These are phyloP conservation scores for Diabrotica undecimpunctata DNA, from an alignment of 1,140 invertebrate genomes.

Conservation along the genomic window DNA sequence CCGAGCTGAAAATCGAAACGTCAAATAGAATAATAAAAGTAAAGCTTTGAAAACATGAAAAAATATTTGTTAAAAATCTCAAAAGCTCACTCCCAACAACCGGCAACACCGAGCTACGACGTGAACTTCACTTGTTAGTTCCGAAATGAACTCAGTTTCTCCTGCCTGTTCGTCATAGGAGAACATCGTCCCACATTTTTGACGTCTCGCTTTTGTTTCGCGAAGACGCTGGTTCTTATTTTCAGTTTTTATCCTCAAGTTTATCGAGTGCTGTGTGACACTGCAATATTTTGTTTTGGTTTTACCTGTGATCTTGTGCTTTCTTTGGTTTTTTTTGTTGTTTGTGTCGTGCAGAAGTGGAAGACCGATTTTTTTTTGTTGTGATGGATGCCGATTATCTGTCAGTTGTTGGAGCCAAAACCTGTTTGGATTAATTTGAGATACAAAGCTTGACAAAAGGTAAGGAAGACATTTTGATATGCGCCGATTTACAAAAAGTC, in stretches of 20 bases:
- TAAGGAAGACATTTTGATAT: background rate
- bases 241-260: conserved; percentile 1
- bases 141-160: conserved; percentile 11
- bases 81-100: no score
- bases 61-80: no score
- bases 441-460: conserved; percentile 1
- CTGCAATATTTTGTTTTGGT: conserved; percentile 10
- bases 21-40: no score
- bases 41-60: no score
- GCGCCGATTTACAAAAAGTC: background rate
- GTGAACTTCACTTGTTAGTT: conserved; percentile 12
- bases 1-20: no score
- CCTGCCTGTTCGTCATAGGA: background rate
- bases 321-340: conserved; percentile 9
- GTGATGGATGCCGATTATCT: conserved; percentile 5
- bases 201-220: conserved; percentile 4
- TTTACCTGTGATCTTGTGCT: conserved; percentile 13
- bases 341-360: background rate
- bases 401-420: conserved; percentile 7
- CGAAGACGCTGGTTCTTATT: conserved; percentile 5
- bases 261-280: background rate
- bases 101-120: background rate
- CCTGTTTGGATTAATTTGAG: conserved; percentile 15
- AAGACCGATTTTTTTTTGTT: conserved; percentile 9
- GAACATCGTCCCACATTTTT: background rate